A percentile compares a stretch with the other conserved stretches of the same genome.
Conservation (phyloP, 2,888 invertebrate species). For the Cremastobaeus sp. region DNA sequence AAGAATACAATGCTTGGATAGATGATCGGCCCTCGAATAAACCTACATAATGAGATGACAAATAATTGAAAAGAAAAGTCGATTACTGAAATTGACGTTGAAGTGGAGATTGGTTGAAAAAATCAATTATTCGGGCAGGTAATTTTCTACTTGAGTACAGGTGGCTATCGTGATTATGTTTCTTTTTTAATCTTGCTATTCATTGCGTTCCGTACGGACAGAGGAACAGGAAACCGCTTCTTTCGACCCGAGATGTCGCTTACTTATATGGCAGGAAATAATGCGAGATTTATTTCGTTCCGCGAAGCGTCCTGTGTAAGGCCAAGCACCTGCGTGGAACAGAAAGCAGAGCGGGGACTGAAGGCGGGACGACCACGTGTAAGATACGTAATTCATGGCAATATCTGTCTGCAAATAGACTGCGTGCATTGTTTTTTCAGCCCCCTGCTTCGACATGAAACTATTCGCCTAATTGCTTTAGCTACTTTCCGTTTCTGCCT, state of each 20-base stretch:
- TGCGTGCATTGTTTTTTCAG: conserved; percentile 16
- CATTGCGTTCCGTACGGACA: conserved; percentile 42
- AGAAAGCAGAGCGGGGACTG: conserved; percentile 22
- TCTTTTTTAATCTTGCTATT: conserved; percentile 25
- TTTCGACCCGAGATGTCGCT: conserved; percentile 60
- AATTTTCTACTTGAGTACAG: too few relatives aligned
- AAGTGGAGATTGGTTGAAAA: too few relatives aligned
- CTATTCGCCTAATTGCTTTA: conserved; percentile 50
- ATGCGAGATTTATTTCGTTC: conserved; percentile 67
- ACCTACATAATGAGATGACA: too few relatives aligned
- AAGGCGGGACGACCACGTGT: conserved; percentile 17
- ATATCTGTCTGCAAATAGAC: conserved; percentile 35
- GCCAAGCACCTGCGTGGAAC: conserved; percentile 72
- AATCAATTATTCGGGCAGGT: too few relatives aligned
- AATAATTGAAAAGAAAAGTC: too few relatives aligned
- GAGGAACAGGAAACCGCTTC: conserved; percentile 50
- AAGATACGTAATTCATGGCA: conserved; percentile 42
- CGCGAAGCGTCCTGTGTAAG: conserved; percentile 69
- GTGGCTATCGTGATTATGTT: too few relatives aligned
- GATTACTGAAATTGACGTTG: too few relatives aligned
- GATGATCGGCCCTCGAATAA: too few relatives aligned
- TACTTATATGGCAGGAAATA: conserved; percentile 67
- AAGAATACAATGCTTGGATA: too few relatives aligned
- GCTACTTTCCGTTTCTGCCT: conserved; percentile 21
- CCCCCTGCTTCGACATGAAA: conserved; percentile 21